Evolutionary conservation across 2,113 vertebrate species (phyloP).

Genomic region (Hassar affinis): DNA sequence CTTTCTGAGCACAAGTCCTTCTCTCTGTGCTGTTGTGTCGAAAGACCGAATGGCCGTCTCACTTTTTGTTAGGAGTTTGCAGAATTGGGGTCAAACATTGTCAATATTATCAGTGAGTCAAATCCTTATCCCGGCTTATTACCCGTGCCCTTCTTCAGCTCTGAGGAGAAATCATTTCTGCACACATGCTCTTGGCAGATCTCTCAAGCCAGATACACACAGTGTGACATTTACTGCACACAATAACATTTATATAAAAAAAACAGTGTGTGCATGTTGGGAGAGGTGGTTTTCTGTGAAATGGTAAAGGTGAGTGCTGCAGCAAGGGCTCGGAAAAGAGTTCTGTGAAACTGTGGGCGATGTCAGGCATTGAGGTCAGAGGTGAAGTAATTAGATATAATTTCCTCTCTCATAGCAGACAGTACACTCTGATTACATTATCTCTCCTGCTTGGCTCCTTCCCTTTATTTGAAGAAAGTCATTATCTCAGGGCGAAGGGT

Average conservation of each 20-base stretch:
- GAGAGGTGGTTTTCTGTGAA: constrained; percentile 55
- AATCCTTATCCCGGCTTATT: constrained; percentile 57
- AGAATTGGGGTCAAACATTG: constrained; percentile 12
- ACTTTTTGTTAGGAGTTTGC: constrained; percentile 20
- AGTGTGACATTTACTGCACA: constrained; percentile 63
- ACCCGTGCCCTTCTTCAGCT: constrained; percentile 48
- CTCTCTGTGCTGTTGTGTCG: not conserved
- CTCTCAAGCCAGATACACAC: constrained; percentile 52
- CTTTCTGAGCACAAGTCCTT: not conserved
- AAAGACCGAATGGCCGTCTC: not conserved
- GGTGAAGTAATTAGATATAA: constrained; percentile 66
- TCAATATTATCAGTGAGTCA: constrained; percentile 49
- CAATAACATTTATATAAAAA: constrained; percentile 38
- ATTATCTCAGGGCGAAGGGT: constrained; percentile 42
- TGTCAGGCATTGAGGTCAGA: constrained; percentile 56
- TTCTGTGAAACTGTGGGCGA: constrained; percentile 39
- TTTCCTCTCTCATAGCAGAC: constrained; percentile 48
- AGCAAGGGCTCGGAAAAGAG: constrained; percentile 34
- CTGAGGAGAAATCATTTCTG: constrained; percentile 49
- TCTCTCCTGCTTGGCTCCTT: constrained; percentile 55
- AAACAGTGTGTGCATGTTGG: constrained; percentile 53
- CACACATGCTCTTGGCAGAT: constrained; percentile 38
- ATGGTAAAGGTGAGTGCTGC: constrained; percentile 58
- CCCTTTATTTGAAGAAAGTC: constrained; percentile 47
- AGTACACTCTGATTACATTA: constrained; percentile 55